These are phyloP conservation scores for Parelbella ahira DNA, from an alignment of 2,888 invertebrate species.

Conservation along the genomic window DNA sequence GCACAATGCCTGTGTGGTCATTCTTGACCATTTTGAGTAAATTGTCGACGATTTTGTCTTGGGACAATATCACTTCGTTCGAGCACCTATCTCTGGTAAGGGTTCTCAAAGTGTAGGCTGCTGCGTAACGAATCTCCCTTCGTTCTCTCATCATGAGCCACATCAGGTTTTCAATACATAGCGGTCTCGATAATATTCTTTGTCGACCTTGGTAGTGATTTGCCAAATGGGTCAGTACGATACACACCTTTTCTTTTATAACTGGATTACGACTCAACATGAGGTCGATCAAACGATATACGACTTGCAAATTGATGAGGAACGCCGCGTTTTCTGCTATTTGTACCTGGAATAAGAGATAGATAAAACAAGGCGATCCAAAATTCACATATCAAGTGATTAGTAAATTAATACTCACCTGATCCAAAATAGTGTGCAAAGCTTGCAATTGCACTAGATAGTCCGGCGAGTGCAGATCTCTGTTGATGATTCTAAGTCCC, in stretches of 20 bases:
- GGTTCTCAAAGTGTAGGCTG: constrained; percentile 53
- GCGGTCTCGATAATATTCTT: constrained; percentile 47
- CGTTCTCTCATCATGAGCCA: constrained; percentile 53
- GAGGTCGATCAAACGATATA: constrained; percentile 59
- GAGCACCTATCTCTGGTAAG: constrained; percentile 50
- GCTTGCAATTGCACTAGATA: constrained; percentile 57
- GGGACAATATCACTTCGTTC: constrained; percentile 45
- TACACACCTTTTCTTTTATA: constrained; percentile 59
- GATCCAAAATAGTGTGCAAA: constrained; percentile 59
- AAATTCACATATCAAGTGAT: not conserved
- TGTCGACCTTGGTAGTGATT: constrained; percentile 52
- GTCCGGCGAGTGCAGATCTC: constrained; percentile 56
- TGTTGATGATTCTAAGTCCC: constrained; percentile 54
- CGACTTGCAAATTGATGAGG: constrained; percentile 53
- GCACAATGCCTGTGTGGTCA: constrained; percentile 57
- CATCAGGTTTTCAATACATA: constrained; percentile 53
- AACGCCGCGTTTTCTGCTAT: constrained; percentile 61
- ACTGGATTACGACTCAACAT: constrained; percentile 53
- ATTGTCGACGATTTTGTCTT: constrained; percentile 50
- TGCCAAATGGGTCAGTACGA: constrained; percentile 52
- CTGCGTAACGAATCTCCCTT: constrained; percentile 62
- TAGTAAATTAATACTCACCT: constrained; percentile 41
- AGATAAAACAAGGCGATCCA: too few species aligned
- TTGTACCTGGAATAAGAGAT: constrained; percentile 49
- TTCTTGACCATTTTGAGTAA: constrained; percentile 60